Percentiles rank a stretch among this genome's conserved stretches.
Conservation (phyloP, 2,888 invertebrate genomes). For the Eupithecia insigniata region DNA sequence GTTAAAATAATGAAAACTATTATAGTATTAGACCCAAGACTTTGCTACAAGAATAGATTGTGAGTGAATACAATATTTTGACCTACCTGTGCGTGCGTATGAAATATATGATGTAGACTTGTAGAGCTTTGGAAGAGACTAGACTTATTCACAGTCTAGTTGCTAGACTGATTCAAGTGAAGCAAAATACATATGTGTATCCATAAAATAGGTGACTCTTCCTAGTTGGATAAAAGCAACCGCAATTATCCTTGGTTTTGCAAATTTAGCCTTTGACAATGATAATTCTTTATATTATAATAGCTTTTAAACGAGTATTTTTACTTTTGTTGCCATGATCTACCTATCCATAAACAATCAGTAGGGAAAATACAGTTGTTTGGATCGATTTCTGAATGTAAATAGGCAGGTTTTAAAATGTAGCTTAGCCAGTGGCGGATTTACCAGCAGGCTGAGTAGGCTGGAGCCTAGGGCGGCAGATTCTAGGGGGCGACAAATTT, state of each 20-base stretch:
- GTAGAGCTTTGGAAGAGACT: background rate
- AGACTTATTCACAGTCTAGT: no score
- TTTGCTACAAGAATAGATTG: background rate
- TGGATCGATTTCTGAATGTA: background rate
- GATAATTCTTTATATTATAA: background rate
- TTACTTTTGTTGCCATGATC: background rate
- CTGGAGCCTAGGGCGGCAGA: no score
- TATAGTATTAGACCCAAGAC: conserved; percentile 15
- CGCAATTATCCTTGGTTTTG: no score
- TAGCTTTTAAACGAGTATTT: no score
- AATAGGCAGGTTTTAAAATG: background rate
- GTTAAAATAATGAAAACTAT: conserved; percentile 61
- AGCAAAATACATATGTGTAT: no score
- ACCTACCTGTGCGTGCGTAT: background rate
- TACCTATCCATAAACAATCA: background rate
- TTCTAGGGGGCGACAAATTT: no score
- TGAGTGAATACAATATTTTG: background rate
- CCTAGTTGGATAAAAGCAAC: background rate
- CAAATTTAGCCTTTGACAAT: no score
- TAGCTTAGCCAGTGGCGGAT: no score
- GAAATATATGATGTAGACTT: no score
- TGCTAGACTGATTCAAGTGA: no score
- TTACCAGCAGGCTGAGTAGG: no score
- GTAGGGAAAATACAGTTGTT: background rate
- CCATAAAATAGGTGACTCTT: no score